These are phyloP conservation scores for Anhinga rufa DNA, from an alignment of 2,113 vertebrate genomes.

Conservation along the genomic window DNA sequence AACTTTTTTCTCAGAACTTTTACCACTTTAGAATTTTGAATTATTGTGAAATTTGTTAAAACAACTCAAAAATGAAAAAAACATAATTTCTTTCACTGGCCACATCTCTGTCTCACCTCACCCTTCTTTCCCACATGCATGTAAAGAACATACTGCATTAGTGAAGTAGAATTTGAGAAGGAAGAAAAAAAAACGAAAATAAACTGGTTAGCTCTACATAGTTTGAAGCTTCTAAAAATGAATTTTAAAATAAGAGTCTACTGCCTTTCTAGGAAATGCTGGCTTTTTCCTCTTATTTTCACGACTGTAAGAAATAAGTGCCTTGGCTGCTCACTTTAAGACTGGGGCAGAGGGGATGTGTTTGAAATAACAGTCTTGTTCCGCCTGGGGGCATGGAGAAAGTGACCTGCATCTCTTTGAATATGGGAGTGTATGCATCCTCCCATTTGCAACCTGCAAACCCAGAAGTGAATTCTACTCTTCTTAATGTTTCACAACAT, in stretches of 20 bases:
- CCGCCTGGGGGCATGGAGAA: neutral
- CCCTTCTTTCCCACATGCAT: neutral
- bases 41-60: neutral
- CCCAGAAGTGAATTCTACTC: neutral
- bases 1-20: neutral
- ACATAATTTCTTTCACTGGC: neutral
- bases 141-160: neutral
- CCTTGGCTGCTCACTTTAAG: neutral
- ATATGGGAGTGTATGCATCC: neutral
- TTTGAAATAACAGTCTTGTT: neutral
- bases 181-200: neutral
- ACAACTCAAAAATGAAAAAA: neutral
- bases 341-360: neutral
- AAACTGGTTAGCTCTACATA: neutral
- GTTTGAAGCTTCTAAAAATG: neutral
- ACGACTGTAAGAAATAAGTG: neutral
- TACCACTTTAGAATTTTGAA: neutral
- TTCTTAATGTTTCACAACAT: neutral
- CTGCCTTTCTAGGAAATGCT: neutral
- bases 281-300: neutral
- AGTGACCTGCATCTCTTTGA: neutral
- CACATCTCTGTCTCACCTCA: neutral
- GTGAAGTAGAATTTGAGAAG: neutral
- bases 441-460: neutral
- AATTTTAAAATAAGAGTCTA: neutral